Evolutionary conservation across 2,797 vertebrate genomes (phyloP).

Genomic region (Leucoraja ocellata): DNA sequence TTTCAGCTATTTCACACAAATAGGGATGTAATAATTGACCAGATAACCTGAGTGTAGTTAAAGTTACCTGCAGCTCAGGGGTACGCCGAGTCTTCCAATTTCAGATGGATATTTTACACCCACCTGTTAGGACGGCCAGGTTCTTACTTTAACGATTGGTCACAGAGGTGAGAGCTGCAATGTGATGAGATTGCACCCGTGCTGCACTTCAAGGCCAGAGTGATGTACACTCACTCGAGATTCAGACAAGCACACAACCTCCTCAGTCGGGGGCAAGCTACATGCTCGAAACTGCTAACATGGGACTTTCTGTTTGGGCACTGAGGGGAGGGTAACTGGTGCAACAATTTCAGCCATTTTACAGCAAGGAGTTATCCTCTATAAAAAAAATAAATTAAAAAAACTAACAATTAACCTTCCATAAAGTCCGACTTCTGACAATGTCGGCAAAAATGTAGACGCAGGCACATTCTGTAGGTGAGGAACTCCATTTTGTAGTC

Average conservation of each 20-base stretch:
- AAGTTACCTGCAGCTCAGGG: not conserved
- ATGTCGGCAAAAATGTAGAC: not conserved
- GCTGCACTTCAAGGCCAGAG: too few relatives aligned
- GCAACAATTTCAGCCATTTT: not conserved
- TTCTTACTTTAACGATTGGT: too few relatives aligned
- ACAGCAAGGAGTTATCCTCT: too few relatives aligned
- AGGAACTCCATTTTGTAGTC: not conserved
- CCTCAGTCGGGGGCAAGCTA: too few relatives aligned
- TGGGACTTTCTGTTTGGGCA: not conserved
- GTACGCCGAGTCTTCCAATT: not conserved
- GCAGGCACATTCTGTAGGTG: not conserved
- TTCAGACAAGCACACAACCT: not conserved
- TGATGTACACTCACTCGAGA: too few relatives aligned
- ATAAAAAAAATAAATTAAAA: not conserved
- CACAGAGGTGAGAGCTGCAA: too few relatives aligned
- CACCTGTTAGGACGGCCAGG: too few relatives aligned
- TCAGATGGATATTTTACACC: too few relatives aligned
- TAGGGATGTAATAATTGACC: not conserved
- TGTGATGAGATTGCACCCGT: too few relatives aligned
- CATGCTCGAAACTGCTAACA: not conserved
- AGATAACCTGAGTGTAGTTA: not conserved
- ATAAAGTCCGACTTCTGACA: not conserved
- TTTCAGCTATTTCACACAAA: too few relatives aligned
- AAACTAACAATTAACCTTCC: too few relatives aligned
- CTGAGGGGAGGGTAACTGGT: not conserved